Evolutionary conservation across 1,140 invertebrate species (phyloP), one percentile per base, ranked within the genome.

Genomic region (Rhysida immarginata): DNA sequence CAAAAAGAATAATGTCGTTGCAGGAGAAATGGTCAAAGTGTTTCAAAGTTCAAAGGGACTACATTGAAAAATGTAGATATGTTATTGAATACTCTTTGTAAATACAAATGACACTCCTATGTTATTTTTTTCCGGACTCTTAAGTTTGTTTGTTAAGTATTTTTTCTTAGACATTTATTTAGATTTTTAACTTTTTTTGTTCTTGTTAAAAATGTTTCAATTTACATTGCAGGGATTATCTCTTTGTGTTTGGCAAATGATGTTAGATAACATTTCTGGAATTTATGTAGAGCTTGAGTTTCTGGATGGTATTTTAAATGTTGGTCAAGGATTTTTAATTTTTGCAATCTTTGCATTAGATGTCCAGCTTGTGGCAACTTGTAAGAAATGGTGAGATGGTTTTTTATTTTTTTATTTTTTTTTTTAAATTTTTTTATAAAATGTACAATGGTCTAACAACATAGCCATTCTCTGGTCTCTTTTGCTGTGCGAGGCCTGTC

Each of bases 231-330:
- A 89, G 85, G 87, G 85, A 25, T 72, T 95, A 56, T 82, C 87
- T 0, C 77, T 94, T 53, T 89, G 83, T 26, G 76, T 87, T 16
- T 93, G 90, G 82, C 85, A 82, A 14, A 68, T 95, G 55, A 77
- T 95, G 57, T 81, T 83, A 74, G 86, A 90, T 66, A 78, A 86
- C 63, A 79, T 86, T 65, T 83, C 83, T 46, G 92, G 90, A 0
- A 84, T 95, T 58, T 94, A 90, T 68, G 77, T 94, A 0, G 90
- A 95, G 71, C 71, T 96, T 21, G 81, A 87, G 60, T 96, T 94
- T 69, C 70, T 97, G 25, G 89, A 96, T 69, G 81, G 85, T 18
- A 83, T 86, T 29, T 74, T 93, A 0, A 88, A 85, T 65, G 89
- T 87, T 70, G 90, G 91, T 1, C 61, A 70, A 67, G 63, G 66